A percentile compares a stretch with the other conserved stretches of the same genome.
phyloP scores from a whole-genome alignment of 2,888 invertebrate species.

The Diachrysia chrysitis region DNA sequence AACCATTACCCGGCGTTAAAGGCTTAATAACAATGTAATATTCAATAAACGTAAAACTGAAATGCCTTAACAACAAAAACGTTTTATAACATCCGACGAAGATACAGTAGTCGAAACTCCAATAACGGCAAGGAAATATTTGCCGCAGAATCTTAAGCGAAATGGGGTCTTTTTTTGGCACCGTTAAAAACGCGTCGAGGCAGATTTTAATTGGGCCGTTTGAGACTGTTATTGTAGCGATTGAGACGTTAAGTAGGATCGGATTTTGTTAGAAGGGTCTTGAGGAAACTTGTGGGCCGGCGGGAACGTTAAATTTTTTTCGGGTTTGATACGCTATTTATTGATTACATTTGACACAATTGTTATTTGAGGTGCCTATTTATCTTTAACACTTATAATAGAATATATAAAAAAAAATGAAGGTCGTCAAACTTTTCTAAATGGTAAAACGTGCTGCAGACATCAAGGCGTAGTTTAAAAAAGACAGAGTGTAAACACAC shows the following conservation, averaged over 20 bases:
- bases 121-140: slow-evolving; percentile 29
- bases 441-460: too few relatives aligned
- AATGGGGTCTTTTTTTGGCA: slow-evolving; percentile 24
- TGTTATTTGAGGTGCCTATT: too few relatives aligned
- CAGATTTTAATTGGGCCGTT: slow-evolving; percentile 60
- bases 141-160: slow-evolving; percentile 26
- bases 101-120: slow-evolving; percentile 13
- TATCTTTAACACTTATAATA: too few relatives aligned
- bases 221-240: slow-evolving; percentile 56
- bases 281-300: slow-evolving; percentile 34
- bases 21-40: neutral
- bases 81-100: slow-evolving; percentile 2
- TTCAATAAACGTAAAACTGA: neutral
- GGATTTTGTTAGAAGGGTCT: slow-evolving; percentile 43
- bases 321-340: neutral
- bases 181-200: slow-evolving; percentile 41
- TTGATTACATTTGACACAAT: neutral
- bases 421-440: too few relatives aligned
- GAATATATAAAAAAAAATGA: too few relatives aligned
- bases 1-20: neutral
- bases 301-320: slow-evolving; percentile 19
- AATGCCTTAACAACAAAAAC: neutral
- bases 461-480: too few relatives aligned
- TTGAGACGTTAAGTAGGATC: slow-evolving; percentile 50
- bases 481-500: too few relatives aligned